Percentiles rank a stretch among this genome's conserved stretches.
Conservation (phyloP, 2,888 invertebrate species). For the Leptopilina drosophilae region DNA sequence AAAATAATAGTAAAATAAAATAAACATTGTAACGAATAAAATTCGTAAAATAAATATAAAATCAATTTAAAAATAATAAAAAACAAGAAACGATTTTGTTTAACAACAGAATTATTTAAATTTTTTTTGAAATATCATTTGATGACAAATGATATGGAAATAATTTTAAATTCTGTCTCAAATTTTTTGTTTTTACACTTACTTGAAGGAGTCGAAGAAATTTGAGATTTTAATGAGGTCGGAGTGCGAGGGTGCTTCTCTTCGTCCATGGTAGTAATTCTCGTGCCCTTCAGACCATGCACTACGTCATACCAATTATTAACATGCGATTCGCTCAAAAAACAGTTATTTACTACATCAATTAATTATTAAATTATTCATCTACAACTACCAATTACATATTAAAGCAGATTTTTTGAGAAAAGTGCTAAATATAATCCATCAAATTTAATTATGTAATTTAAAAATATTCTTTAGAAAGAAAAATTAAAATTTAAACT, state of each 20-base stretch:
- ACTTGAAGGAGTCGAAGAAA: slow-evolving; percentile 69
- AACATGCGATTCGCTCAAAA: slow-evolving; percentile 45
- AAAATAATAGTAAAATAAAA: too few species aligned
- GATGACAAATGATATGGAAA: too few species aligned
- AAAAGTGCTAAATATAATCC: background rate
- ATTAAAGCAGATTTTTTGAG: background rate
- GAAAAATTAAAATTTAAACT: background rate
- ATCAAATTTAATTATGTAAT: background rate
- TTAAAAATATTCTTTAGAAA: background rate
- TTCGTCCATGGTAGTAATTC: slow-evolving; percentile 65
- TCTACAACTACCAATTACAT: too few species aligned
- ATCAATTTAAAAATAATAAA: too few species aligned
- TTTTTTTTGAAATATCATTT: too few species aligned
- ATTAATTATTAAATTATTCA: background rate
- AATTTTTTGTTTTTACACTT: slow-evolving; percentile 60
- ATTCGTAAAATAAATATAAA: too few species aligned
- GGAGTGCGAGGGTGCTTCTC: slow-evolving; percentile 63
- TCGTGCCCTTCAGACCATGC: slow-evolving; percentile 72
- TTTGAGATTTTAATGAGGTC: slow-evolving; percentile 67
- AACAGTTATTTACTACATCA: slow-evolving; percentile 16
- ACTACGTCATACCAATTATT: slow-evolving; percentile 71
- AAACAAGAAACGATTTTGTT: too few species aligned
- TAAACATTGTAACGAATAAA: slow-evolving; percentile 19
- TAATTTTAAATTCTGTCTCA: too few species aligned
- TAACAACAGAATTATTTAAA: too few species aligned